These are phyloP conservation scores for Campylorhamphus procurvoides DNA, from an alignment of 2,113 vertebrate genomes.

Conservation along the genomic window DNA sequence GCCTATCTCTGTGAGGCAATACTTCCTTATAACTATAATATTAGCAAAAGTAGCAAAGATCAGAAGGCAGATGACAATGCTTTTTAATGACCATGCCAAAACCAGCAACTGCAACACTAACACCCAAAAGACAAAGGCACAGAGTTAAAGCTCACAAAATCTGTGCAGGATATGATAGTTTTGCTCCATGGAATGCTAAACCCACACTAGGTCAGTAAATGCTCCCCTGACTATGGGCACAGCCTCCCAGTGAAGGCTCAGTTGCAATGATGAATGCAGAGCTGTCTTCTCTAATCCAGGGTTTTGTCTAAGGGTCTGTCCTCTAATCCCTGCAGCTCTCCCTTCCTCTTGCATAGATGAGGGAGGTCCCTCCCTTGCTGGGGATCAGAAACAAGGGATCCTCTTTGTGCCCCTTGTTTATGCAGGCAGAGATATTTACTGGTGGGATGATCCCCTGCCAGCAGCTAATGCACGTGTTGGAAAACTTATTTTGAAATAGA, in stretches of 20 bases:
- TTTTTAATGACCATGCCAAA: neutral
- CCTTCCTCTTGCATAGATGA: constrained; percentile 67
- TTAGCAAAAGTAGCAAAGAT: neutral
- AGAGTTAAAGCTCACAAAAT: neutral
- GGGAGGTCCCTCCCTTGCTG: constrained; percentile 80
- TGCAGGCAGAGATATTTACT: constrained; percentile 76
- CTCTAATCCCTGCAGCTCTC: neutral
- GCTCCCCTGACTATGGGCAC: neutral
- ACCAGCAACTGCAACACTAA: neutral
- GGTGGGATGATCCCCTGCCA: constrained; percentile 82
- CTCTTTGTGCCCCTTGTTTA: constrained; percentile 81
- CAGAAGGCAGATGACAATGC: neutral
- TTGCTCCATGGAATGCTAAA: neutral
- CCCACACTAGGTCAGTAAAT: neutral
- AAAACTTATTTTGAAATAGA: constrained; percentile 79
- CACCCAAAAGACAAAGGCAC: neutral
- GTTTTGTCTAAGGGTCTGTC: neutral
- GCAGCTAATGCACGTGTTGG: constrained; percentile 81
- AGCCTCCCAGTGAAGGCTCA: neutral
- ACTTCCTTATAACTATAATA: neutral
- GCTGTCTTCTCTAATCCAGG: neutral
- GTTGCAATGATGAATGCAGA: neutral
- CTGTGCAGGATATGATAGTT: neutral
- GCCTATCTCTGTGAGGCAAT: neutral
- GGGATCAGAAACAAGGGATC: constrained; percentile 82